Evolutionary conservation across 2,797 vertebrate genomes (phyloP).

Genomic region (Dallia pectoralis): DNA sequence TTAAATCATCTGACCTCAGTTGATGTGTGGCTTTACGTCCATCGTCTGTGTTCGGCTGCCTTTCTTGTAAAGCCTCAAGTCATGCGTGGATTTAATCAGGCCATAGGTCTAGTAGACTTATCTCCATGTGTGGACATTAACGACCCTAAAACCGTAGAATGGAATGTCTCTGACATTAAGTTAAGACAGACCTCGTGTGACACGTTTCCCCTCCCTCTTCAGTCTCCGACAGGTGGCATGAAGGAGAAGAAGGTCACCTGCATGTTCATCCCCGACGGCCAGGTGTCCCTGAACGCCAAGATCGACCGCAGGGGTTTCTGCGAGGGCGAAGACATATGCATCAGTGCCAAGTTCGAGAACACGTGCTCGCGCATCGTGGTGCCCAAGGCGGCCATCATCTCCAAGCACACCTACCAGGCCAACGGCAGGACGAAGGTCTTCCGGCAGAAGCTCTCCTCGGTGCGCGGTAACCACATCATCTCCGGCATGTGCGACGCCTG

Average conservation of each 20-base stretch:
- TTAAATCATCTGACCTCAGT: background rate
- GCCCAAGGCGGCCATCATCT: slow-evolving; percentile 92
- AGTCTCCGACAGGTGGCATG: slow-evolving; percentile 88
- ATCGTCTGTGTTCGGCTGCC: slow-evolving; percentile 3
- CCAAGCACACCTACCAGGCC: slow-evolving; percentile 93
- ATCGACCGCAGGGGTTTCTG: slow-evolving; percentile 94
- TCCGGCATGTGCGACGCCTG: slow-evolving; percentile 91
- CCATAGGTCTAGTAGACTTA: background rate
- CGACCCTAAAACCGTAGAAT: background rate
- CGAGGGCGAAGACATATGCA: slow-evolving; percentile 93
- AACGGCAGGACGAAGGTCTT: slow-evolving; percentile 88
- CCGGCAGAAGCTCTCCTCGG: slow-evolving; percentile 87
- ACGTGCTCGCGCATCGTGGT: slow-evolving; percentile 96
- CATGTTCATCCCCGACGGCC: slow-evolving; percentile 94
- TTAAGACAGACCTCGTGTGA: background rate
- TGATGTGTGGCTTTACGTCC: background rate
- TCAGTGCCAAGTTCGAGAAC: slow-evolving; percentile 95
- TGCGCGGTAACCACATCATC: slow-evolving; percentile 93
- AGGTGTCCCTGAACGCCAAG: slow-evolving; percentile 87
- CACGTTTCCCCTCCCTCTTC: slow-evolving; percentile 2
- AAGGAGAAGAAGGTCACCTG: slow-evolving; percentile 96
- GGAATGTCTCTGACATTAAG: background rate
- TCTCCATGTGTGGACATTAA: background rate
- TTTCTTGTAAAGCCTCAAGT: background rate
- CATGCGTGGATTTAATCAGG: background rate